These are phyloP conservation scores for Vesta saturnalis DNA, from an alignment of 2,888 invertebrate species.

Conservation along the genomic window DNA sequence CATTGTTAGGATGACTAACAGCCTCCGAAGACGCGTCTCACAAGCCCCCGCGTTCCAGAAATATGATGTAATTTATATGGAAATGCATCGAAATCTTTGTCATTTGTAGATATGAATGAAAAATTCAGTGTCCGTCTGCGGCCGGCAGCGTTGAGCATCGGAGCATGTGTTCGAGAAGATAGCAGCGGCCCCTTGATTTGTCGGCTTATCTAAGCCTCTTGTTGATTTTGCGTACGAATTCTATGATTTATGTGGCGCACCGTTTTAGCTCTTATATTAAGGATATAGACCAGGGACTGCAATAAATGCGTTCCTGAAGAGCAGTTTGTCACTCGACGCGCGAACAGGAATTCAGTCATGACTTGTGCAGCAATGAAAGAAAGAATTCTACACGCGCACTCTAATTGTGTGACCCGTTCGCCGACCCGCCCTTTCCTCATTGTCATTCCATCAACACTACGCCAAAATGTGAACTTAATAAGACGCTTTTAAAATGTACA, in stretches of 20 bases:
- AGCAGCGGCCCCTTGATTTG: constrained; percentile 57
- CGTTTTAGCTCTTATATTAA: constrained; percentile 42
- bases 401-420: constrained; percentile 49
- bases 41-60: constrained; percentile 59
- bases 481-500: constrained; percentile 43
- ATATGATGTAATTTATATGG: constrained; percentile 67
- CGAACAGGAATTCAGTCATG: constrained; percentile 51
- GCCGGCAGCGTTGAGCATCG: constrained; percentile 48
- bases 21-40: constrained; percentile 60
- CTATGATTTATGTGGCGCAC: constrained; percentile 48
- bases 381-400: constrained; percentile 53
- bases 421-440: constrained; percentile 47
- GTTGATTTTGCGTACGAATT: constrained; percentile 56
- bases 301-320: constrained; percentile 50
- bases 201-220: constrained; percentile 57
- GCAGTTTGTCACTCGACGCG: constrained; percentile 49
- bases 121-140: constrained; percentile 59
- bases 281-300: constrained; percentile 40
- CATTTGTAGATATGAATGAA: constrained; percentile 64
- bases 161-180: constrained; percentile 56
- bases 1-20: constrained; percentile 66
- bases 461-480: constrained; percentile 51
- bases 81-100: constrained; percentile 64
- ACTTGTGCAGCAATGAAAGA: constrained; percentile 49
- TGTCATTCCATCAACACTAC: constrained; percentile 50